Evolutionary conservation across 2,797 vertebrate species (phyloP).

Genomic region (Poeciliopsis paucimaculata): DNA sequence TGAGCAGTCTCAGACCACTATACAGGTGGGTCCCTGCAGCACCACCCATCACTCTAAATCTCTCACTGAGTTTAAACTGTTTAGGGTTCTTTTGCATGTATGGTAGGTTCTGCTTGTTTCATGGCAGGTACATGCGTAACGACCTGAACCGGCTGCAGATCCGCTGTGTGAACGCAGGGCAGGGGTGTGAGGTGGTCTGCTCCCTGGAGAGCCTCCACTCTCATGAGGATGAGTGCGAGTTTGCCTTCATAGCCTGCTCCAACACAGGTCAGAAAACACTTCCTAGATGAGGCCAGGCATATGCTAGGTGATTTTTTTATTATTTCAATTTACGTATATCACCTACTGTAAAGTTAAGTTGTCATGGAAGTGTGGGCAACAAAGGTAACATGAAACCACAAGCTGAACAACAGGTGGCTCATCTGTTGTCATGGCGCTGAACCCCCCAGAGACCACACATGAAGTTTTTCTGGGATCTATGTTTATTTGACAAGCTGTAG

Average conservation of each 20-base stretch:
- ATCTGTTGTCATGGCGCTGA: constrained; percentile 62
- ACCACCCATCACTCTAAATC: neutral
- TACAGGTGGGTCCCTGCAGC: constrained; percentile 79
- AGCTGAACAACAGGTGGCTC: constrained; percentile 57
- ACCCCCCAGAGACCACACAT: constrained; percentile 25
- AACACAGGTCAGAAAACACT: constrained; percentile 79
- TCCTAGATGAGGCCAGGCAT: neutral
- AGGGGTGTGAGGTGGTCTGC: constrained; percentile 87
- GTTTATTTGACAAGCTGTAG: constrained; percentile 47
- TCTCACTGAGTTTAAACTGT: neutral
- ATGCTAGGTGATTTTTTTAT: neutral
- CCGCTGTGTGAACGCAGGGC: constrained; percentile 84
- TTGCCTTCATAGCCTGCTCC: constrained; percentile 83
- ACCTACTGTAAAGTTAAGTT: constrained; percentile 5
- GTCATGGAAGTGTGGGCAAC: constrained; percentile 7
- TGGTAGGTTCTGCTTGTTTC: constrained; percentile 14
- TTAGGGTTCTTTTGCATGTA: neutral
- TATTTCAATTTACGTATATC: neutral
- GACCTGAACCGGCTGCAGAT: constrained; percentile 90
- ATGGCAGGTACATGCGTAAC: constrained; percentile 90
- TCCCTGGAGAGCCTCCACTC: constrained; percentile 87
- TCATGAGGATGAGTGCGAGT: constrained; percentile 89
- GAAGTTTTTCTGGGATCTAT: constrained; percentile 41
- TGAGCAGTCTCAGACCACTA: constrained; percentile 83
- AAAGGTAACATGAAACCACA: constrained; percentile 59